Evolutionary conservation across 2,113 vertebrate species (phyloP), one percentile per base, ranked within the genome.

Genomic region (Vulpes vulpes): DNA sequence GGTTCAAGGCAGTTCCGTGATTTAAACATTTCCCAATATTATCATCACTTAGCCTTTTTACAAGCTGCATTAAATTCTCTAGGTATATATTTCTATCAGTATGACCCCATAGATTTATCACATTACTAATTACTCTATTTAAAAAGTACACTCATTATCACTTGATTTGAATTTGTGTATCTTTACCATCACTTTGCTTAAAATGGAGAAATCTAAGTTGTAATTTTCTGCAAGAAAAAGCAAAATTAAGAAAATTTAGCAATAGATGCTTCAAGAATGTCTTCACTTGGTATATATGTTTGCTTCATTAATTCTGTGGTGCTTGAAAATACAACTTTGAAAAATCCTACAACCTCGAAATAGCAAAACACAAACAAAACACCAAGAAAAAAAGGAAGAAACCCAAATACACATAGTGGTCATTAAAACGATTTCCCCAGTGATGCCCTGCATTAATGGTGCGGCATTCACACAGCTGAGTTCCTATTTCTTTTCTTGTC

Each of bases 11-110:
- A 84, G 35, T 27, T 60, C 3, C 5, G 78, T 92, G 71, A 95
- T 82, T 64, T 95, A 94, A 94, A 71, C 59, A 53, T 95, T 89
- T 78, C 60, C 9, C 11, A 65, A 65, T 87, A 94, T 27, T 89
- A n/a, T 91, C 73, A 78, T 57, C 49, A 89, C 32, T 87, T 78
- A 93, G 67, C 43, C 20, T 49, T 92, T 97, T 82, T 74, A 93
- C 55, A 93, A 94, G 25, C 30, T 83, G 8, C 12, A 25, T 53
- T 92, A 92, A 92, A 62, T 87, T 79, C 30, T 67, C 30, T 71
- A 95, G 32, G 55, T 78, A 65, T 81, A 2, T 90, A 83, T 92
- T 89, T 85, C 35, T 7, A 95, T 78, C 79, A 86, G 17, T 55
- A 32, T 3, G 5, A 62, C 5, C 89, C 5, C 57, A 11, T 11